These are phyloP conservation scores for Agrochola lota DNA, from an alignment of 2,888 invertebrate species.

Conservation along the genomic window DNA sequence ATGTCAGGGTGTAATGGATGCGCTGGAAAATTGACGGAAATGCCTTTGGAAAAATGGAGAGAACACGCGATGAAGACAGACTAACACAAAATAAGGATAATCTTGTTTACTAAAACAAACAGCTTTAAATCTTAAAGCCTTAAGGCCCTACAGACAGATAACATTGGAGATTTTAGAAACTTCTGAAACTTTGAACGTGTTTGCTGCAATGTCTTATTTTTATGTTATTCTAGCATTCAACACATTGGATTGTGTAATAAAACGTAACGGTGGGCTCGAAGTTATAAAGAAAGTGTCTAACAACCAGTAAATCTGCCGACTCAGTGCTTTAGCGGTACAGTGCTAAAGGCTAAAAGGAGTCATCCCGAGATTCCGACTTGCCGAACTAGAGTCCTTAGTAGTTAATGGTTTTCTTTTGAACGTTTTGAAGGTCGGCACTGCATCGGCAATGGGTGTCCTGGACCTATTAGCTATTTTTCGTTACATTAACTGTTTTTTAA, in stretches of 20 bases:
- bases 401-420: background rate
- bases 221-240: background rate
- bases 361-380: background rate
- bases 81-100: background rate
- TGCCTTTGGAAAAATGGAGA: constrained; percentile 37
- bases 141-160: background rate
- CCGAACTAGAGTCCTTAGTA: background rate
- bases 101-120: background rate
- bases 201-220: background rate
- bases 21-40: constrained; percentile 61
- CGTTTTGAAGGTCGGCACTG: background rate
- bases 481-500: background rate
- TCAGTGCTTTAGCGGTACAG: too few relatives aligned
- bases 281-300: background rate
- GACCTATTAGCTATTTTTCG: background rate
- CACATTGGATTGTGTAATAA: background rate
- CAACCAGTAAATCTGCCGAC: background rate
- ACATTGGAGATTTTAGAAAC: background rate
- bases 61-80: constrained; percentile 55
- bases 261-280: too few relatives aligned
- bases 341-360: background rate
- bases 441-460: background rate
- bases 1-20: constrained; percentile 64
- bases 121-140: background rate
- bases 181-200: background rate